Evolutionary conservation across 2,113 vertebrate genomes (phyloP), one percentile per base, ranked within the genome.

Genomic region (Nibea coibor): DNA sequence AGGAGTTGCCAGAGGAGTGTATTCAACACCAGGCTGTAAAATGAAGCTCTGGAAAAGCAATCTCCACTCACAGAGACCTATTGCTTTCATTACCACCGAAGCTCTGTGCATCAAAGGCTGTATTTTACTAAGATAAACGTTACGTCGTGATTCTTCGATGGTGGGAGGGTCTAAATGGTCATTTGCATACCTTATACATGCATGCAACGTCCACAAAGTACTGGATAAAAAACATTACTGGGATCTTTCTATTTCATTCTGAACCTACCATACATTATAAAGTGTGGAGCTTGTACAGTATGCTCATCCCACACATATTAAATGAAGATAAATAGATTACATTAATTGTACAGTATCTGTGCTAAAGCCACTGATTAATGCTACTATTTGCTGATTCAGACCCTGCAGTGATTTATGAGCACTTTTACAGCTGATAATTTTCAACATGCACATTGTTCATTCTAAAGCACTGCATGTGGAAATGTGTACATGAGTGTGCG

Each of bases 41-140:
- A 92, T 91, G 91, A 93, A 92, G 90, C 89, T 89, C 88, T 88
- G 92, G 82, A 91, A 88, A 93, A 92, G 89, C 93, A 94, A 93
- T 92, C 89, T 93, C 80, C 87, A 79, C 87, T 91, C 88, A 66
- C 86, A 82, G 87, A 92, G 89, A 93, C 90, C 91, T 88, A 90
- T 91, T 90, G 84, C 92, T 92, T 92, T 93, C 91, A 93, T 93
- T 94, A 91, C 87, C 47, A 43, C 45, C 50, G 31, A 75, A 85
- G 85, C 85, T 87, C 80, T 35, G 69, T 54, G 75, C 83, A 87
- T 92, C 91, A 91, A 88, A 91, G 83, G 81, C 83, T 70, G 76
- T 90, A 91, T 92, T 91, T 92, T 84, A 83, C 84, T 31, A 90
- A 86, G 88, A 94, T 86, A 91, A 93, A 88, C 72, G 84, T 82